These are phyloP conservation scores for Drosophila eohydei DNA, from an alignment of 2,888 invertebrate species.

Conservation along the genomic window DNA sequence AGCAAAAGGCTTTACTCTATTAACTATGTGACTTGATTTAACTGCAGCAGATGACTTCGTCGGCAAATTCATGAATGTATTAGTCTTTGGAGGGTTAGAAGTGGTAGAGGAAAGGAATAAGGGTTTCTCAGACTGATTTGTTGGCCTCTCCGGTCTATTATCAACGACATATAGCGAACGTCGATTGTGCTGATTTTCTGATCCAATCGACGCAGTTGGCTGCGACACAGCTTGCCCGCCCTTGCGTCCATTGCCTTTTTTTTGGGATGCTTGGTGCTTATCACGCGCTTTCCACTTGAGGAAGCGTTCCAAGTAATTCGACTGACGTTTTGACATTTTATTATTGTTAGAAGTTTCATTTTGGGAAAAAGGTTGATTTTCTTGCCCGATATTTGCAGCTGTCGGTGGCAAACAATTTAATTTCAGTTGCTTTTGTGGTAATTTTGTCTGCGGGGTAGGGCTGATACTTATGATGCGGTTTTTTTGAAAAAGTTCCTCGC, in stretches of 20 bases:
- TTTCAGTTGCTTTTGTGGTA: not conserved
- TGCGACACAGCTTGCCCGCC: not conserved
- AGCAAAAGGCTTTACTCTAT: not conserved
- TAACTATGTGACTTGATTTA: not conserved
- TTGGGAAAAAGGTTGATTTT: slow-evolving; percentile 31
- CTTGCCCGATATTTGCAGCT: slow-evolving; percentile 14
- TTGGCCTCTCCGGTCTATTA: not conserved
- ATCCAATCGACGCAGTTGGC: not conserved
- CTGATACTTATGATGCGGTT: slow-evolving; percentile 62
- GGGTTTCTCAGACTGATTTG: not conserved
- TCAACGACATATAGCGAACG: slow-evolving; percentile 26
- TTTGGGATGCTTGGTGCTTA: slow-evolving; percentile 16
- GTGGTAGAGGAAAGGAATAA: too few relatives aligned
- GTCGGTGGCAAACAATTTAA: not conserved
- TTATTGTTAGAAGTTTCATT: not conserved
- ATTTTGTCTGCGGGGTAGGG: slow-evolving; percentile 40
- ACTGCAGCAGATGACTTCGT: not conserved
- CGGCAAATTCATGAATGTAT: not conserved
- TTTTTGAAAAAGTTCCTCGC: slow-evolving; percentile 59
- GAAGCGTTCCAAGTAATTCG: slow-evolving; percentile 43
- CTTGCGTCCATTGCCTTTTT: not conserved
- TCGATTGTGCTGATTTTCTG: slow-evolving; percentile 14
- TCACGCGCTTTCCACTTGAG: slow-evolving; percentile 35
- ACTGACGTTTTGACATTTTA: slow-evolving; percentile 6
- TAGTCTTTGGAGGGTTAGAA: not conserved